Evolutionary conservation across 2,888 invertebrate species (phyloP).

Genomic region (Xanthia togata): DNA sequence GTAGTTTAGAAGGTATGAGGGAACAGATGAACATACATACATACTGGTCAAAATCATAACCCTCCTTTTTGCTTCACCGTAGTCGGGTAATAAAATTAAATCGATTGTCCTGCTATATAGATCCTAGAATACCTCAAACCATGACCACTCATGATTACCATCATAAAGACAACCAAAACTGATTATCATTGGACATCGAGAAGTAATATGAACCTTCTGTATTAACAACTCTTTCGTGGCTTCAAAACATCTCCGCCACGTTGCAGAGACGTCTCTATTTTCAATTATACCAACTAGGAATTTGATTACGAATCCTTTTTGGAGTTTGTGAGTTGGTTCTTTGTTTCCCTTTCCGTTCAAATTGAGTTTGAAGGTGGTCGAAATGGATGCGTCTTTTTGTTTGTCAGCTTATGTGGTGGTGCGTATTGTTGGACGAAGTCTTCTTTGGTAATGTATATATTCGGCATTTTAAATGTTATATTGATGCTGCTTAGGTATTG

Average conservation of each 20-base stretch:
- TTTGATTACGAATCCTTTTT: slow-evolving; percentile 64
- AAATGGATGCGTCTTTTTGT: slow-evolving; percentile 33
- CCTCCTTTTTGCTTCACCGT: too few relatives aligned
- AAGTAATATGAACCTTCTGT: slow-evolving; percentile 25
- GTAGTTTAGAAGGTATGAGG: too few relatives aligned
- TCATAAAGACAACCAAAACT: background rate
- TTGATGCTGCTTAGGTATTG: background rate
- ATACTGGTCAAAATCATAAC: too few relatives aligned
- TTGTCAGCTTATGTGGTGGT: background rate
- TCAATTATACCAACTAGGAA: slow-evolving; percentile 65
- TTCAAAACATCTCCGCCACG: slow-evolving; percentile 49
- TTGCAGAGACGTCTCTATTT: slow-evolving; percentile 55
- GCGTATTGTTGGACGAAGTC: background rate
- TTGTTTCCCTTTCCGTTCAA: slow-evolving; percentile 49
- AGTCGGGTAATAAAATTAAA: background rate
- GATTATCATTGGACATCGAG: background rate
- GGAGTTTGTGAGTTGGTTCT: slow-evolving; percentile 51
- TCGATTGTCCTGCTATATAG: background rate
- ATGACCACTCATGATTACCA: background rate
- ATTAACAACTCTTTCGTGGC: background rate
- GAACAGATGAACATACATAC: too few relatives aligned
- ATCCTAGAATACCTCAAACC: background rate
- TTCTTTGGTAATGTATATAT: background rate
- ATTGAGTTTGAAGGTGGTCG: slow-evolving; percentile 49
- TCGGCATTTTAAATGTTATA: background rate